Base-by-base conservation (phyloP, 2,113 vertebrate genomes). In the Lophius piscatorius region DNA sequence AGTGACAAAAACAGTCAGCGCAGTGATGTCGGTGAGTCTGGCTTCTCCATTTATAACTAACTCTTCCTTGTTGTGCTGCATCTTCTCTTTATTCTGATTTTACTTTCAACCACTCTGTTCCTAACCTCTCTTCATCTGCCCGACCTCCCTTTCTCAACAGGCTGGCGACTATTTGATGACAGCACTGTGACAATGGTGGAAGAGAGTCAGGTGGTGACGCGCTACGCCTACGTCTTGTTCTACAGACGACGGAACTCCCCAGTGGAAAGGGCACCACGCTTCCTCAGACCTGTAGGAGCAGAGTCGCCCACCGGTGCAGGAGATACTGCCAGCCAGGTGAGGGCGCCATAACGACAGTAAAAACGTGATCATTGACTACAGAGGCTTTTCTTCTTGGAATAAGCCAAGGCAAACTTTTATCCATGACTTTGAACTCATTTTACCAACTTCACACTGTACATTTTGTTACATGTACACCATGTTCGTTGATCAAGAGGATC, bases 91-190 rank as follows among this genome's bases (percentile, higher is more conserved):
- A 3, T 31, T 23, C 2, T 21, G 4, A 9, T 31, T 0, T 17
- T 20, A 3, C n/a, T 12, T 13, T 47, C 18, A 34, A 7, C 21
- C 11, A 2, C 14, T 23, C 23, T 16, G 12, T 46, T 24, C 5
- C 12, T 13, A 21, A 40, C 18, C 5, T 23, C 3, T n/a, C 1
- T 21, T 17, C 35, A 10, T 44, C 11, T 10, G 8, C 34, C 24
- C 12, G 0, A 2, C 41, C 12, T 26, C n/a, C 18, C 10, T 26
- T 6, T 29, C 23, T 18, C 10, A 12, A 5, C 85, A 99, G 97
- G 97, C 75, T 99, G 97, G 97, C 94, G 97, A 78, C 90, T 98
- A 51, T 99, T 99, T 3, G 97, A 99, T 0, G 97, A 99, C 92
- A 99, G 97, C 87, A 98, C 96, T 0, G 97, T 99, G 67, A 98